These are phyloP conservation scores for Unio pictorum DNA, from an alignment of 2,888 invertebrate species.

Conservation along the genomic window DNA sequence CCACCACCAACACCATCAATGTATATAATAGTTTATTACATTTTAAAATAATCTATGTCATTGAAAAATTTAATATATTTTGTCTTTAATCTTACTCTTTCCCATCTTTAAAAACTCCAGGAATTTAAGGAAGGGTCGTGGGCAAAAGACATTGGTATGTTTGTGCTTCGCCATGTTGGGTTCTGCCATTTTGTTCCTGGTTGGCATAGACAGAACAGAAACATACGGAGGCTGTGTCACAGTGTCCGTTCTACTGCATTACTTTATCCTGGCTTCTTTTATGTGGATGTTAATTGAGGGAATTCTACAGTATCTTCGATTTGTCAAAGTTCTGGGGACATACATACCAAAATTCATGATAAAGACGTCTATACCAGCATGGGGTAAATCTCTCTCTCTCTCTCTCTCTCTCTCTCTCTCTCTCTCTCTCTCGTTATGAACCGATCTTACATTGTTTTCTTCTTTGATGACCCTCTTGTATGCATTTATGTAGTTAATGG, in stretches of 20 bases:
- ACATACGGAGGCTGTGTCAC: conserved; percentile 74
- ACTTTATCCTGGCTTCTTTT: conserved; percentile 74
- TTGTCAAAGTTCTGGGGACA: conserved; percentile 79
- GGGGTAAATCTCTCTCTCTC: conserved; percentile 72
- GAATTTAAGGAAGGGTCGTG: conserved; percentile 77
- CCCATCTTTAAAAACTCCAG: conserved; percentile 24
- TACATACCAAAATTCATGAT: conserved; percentile 76
- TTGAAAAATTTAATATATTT: no score
- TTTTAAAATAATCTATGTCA: no score
- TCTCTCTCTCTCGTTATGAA: no score
- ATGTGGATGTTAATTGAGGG: conserved; percentile 83
- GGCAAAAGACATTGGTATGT: conserved; percentile 80
- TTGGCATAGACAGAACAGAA: conserved; percentile 61
- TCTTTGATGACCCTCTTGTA: no score
- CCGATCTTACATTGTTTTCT: no score
- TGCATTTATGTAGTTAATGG: no score
- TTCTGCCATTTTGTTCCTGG: conserved; percentile 74
- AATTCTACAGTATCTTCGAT: conserved; percentile 79
- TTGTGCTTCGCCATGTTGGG: conserved; percentile 78
- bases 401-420: no score
- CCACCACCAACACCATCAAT: no score
- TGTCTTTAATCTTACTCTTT: no score
- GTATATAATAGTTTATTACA: no score
- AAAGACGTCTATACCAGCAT: conserved; percentile 78
- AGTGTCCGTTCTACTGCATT: conserved; percentile 78